A percentile compares a stretch with the other conserved stretches of the same genome.
phyloP scores from a whole-genome alignment of 2,888 invertebrate species.

The Mactromeris polynyma region DNA sequence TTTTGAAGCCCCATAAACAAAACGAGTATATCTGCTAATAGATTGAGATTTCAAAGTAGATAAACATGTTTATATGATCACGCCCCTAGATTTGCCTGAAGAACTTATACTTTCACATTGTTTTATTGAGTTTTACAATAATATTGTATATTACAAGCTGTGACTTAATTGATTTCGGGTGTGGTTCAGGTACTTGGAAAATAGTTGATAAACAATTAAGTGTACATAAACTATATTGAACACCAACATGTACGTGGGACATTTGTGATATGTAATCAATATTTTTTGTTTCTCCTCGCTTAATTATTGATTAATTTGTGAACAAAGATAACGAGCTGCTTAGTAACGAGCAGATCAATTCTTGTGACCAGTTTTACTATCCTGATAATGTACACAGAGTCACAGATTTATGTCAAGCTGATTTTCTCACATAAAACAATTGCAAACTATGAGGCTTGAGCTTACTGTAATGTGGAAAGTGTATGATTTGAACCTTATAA shows the following conservation, averaged over 20 bases:
- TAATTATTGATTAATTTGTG: conserved; percentile 11
- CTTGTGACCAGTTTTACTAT: background rate
- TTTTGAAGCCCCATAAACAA: too few species aligned
- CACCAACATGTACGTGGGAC: background rate
- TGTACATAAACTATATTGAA: background rate
- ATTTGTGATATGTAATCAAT: background rate
- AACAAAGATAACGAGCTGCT: conserved; percentile 2
- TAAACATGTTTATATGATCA: too few species aligned
- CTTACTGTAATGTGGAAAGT: too few species aligned
- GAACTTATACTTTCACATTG: too few species aligned
- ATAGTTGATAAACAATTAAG: background rate
- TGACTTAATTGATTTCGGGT: background rate
- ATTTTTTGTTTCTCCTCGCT: background rate
- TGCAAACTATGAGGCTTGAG: too few species aligned
- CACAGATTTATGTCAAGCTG: too few species aligned
- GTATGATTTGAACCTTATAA: too few species aligned
- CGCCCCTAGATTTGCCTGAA: too few species aligned
- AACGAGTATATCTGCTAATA: too few species aligned
- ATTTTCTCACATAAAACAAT: too few species aligned
- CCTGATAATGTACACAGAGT: background rate
- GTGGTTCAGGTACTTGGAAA: background rate
- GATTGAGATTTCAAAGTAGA: too few species aligned
- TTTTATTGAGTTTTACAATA: too few species aligned
- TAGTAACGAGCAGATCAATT: conserved; percentile 2
- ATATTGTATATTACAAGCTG: background rate